A percentile compares a stretch with the other conserved stretches of the same genome.
Conservation (phyloP, 1,140 invertebrate species). For the Drosophila bocki region DNA sequence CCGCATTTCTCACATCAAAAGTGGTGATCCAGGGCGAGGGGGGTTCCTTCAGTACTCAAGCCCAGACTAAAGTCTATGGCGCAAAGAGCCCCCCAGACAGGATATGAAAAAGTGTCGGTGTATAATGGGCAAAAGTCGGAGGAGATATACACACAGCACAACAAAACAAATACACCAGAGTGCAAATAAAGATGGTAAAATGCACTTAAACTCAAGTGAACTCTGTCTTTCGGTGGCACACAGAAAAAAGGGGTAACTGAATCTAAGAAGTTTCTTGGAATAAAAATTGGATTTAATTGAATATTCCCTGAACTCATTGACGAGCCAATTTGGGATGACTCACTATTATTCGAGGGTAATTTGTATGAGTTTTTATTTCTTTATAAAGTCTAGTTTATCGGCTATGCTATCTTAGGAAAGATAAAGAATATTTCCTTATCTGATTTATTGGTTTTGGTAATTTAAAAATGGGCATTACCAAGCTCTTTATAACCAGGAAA, state of each 20-base stretch:
- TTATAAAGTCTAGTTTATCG: constrained; percentile 31
- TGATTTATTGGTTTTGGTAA: constrained; percentile 30
- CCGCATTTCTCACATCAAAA: constrained; percentile 66
- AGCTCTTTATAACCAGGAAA: constrained; percentile 3
- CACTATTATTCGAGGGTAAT: constrained; percentile 16
- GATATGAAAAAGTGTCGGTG: constrained; percentile 82
- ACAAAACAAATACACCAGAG: constrained; percentile 73
- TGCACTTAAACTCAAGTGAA: constrained; percentile 81
- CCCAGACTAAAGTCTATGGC: constrained; percentile 45
- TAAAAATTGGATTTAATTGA: neutral
- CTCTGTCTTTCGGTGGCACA: constrained; percentile 23
- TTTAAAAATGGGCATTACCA: constrained; percentile 19
- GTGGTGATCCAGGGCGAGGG: constrained; percentile 4
- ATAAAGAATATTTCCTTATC: constrained; percentile 34
- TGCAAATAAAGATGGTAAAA: constrained; percentile 79
- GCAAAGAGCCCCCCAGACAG: constrained; percentile 59
- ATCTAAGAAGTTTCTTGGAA: neutral
- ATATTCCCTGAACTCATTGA: constrained; percentile 22
- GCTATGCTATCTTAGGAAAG: constrained; percentile 17
- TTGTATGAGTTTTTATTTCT: constrained; percentile 26
- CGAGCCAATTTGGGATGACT: constrained; percentile 24
- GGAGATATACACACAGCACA: constrained; percentile 23
- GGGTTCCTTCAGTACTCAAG: constrained; percentile 48
- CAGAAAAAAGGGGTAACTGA: neutral
- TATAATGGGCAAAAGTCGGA: constrained; percentile 69